Evolutionary conservation across 1,140 invertebrate species (phyloP), one percentile per base, ranked within the genome.

Genomic region (Tyrophagus putrescentiae): DNA sequence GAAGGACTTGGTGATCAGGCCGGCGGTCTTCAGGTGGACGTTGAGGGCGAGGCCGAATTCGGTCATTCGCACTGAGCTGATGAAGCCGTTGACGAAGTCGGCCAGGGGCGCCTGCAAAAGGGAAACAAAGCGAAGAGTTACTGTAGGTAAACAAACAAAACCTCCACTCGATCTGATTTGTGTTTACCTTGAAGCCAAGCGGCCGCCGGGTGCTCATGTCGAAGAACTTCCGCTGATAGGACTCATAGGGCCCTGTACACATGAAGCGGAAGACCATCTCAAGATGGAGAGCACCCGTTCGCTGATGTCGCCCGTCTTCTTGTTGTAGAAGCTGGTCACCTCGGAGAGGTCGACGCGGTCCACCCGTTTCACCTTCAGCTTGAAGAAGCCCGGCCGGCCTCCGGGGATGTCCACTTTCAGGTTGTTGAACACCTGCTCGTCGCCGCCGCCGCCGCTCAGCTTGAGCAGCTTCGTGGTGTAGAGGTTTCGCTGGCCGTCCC

Each of bases 11-110:
- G 57, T 45, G n/a, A 58, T 42, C 3, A 58, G 11, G 25, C 57
- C 41, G 3, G 57, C 44, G 3, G 57, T 58, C 25, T 58, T 58
- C 23, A 58, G 25, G 16, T 58, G 57, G 25, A 58, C 21, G 53
- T 58, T 58, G 27, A 58, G 16, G 1, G 53, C 57, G 3, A 48
- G 13, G 5, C 57, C 57, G 34, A 57, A 42, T 42, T 50, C 39
- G 3, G 57, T 58, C 50, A 25, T 25, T 3, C 57, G 57, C 3
- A 58, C 31, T n/a, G 39, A 58, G 29, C 18, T 28, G 11, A 21
- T 48, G 25, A 58, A 58, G 28, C 57, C 57, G 3, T 6, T 6
- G n/a, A 48, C 57, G 34, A 58, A 58, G 18, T 58, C n/a, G 25
- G 11, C 48, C 13, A 54, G 39, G 9, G 2, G 25, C 2, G 4